Evolutionary conservation across 2,113 vertebrate species (phyloP), one percentile per base, ranked within the genome.

Genomic region (Phalacrocorax brasilianus): DNA sequence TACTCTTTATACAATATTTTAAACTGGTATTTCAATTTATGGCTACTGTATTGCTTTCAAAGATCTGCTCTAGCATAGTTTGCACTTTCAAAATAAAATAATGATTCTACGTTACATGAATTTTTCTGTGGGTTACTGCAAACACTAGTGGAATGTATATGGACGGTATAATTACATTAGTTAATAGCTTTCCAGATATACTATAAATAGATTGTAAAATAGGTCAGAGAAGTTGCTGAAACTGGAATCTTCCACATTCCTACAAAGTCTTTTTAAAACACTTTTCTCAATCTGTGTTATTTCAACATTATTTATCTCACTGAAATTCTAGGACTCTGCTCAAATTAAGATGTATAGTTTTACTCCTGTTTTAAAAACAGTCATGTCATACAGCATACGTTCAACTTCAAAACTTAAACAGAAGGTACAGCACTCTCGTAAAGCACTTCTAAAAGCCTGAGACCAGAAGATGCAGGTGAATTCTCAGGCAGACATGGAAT

Each of bases 191-290:
- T 63, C 45, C n/a, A 93, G 79, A 85, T 86, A 91, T 74, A 85
- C 40, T 93, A 63, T 80, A 91, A 91, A 91, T 72, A 94, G 89
- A 93, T 66, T 94, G 67, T 94, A 91, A 94, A 96, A 92, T 92
- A 85, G 62, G 63, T 85, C 85, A 85, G 61, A 44, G 62, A 67
- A 89, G 86, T 85, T 92, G 61, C 63, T 74, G 72, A 81, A 94
- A 92, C 15, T 74, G 40, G 62, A 74, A 84, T 65, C 53, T 86
- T 96, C 42, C 28, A 35, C 18, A 52, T 56, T 17, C 22, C 42
- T 33, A 56, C 10, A 44, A 92, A 74, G 66, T 30, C 59, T 50
- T 85, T 95, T 42, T 18, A 50, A 73, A 28, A 9, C 3, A 6
- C 6, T 73, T 53, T 78, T 66, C 9, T 85, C 15, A 19, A 62